Base-by-base conservation (phyloP, 2,797 vertebrate genomes). In the Pangasius macronema region DNA sequence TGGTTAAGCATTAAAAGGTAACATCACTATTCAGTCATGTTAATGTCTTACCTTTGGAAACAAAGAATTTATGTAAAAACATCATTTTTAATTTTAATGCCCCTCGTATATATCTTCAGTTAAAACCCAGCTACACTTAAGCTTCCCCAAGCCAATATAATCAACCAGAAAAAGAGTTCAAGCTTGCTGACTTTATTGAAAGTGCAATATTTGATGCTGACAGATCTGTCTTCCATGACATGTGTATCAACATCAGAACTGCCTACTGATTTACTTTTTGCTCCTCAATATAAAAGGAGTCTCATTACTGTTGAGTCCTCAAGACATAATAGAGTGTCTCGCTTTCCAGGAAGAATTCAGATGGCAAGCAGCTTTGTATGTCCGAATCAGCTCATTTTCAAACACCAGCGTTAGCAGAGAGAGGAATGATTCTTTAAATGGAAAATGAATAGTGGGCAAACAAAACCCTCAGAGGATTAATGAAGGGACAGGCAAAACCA, bases 331-430 rank as follows among this genome's bases (percentile, higher is more conserved):
- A 57, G 68, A 86, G 39, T n/a, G 39, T 61, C n/a, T 49, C 36
- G 14, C 65, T 87, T 75, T 75, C 42, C 33, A 20, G 68, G 39
- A 39, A 73, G 83, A 82, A 65, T 80, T 77, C 20, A 72, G 63
- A 39, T n/a, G 18, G 61, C 30, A 73, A 27, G 75, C 36, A 70
- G 83, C 82, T 57, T 70, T 72, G 85, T 82, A 46, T 30, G 70
- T 72, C 63, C 42, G 22, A 88, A 75, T 84, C 84, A 86, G 87
- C 79, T 70, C 42, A 42, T 75, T 76, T 81, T 84, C 72, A 79
- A 76, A 79, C n/a, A 51, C n/a, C n/a, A 51, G n/a, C 7, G 36
- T 59, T 81, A 83, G 63, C n/a, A 67, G n/a, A 83, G 63, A 83
- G 81, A 83, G 42, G 33, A 67, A 83, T 30, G n/a, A 51, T 49